Conservation (phyloP, 2,113 vertebrate species). For the Ammodytes marinus region DNA sequence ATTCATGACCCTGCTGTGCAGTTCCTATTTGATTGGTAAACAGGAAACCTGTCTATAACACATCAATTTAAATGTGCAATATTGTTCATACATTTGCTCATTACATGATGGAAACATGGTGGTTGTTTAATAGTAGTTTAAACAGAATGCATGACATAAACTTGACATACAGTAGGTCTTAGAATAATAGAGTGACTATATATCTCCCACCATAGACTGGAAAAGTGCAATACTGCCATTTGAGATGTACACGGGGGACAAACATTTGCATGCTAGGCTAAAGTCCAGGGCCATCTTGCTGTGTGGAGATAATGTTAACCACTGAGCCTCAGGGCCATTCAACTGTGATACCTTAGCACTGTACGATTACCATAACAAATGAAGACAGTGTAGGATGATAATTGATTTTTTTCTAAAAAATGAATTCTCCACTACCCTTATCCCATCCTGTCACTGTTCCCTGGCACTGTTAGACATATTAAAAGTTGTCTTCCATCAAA, state of each 20-base stretch:
- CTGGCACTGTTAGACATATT: conserved; percentile 9
- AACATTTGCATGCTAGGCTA: background rate
- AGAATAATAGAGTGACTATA: background rate
- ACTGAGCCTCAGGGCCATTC: conserved; percentile 12
- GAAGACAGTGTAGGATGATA: conserved; percentile 20
- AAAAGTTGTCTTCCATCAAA: conserved; percentile 37
- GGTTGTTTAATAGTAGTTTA: no score
- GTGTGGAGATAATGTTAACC: conserved; percentile 17
- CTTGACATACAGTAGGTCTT: background rate
- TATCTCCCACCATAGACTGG: background rate
- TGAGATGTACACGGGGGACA: no score
- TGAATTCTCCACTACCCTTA: background rate
- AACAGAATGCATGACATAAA: background rate
- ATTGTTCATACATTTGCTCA: background rate
- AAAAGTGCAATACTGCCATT: background rate
- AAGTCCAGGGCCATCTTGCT: conserved; percentile 9
- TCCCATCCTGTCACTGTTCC: conserved; percentile 5
- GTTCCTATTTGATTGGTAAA: background rate
- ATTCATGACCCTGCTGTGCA: background rate
- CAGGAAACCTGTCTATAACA: background rate
- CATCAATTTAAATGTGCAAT: background rate
- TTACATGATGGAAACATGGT: no score
- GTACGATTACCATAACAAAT: conserved; percentile 27
- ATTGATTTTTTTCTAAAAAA: conserved; percentile 19
- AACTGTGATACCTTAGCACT: conserved; percentile 9